phyloP scores from a whole-genome alignment of 2,113 vertebrate genomes.

The Ailuropoda melanoleuca region DNA sequence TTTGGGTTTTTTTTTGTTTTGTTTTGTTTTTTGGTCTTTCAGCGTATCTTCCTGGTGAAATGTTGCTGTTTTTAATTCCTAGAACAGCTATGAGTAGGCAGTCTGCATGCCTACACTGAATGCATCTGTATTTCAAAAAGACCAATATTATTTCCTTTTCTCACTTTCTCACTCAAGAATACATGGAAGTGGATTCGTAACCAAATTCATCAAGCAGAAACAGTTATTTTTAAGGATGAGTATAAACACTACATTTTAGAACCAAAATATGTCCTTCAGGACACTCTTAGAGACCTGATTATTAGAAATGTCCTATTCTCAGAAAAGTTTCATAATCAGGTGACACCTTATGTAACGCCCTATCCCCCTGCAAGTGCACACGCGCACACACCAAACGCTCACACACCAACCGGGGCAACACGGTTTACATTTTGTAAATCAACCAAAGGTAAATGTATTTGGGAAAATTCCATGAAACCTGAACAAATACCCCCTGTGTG shows the following conservation, averaged over 20 bases:
- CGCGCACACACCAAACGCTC: no score
- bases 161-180: neutral
- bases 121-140: neutral
- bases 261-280: neutral
- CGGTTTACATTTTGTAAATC: constrained; percentile 44
- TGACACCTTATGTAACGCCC: neutral
- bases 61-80: neutral
- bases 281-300: neutral
- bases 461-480: constrained; percentile 73
- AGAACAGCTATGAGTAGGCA: neutral
- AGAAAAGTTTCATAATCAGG: neutral
- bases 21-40: neutral
- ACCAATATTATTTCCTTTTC: neutral
- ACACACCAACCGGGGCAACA: neutral
- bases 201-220: neutral
- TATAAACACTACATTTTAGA: constrained; percentile 1
- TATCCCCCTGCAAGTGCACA: neutral
- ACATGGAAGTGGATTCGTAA: neutral
- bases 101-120: neutral
- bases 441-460: constrained; percentile 56
- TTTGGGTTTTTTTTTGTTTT: neutral
- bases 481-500: constrained; percentile 70
- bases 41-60: neutral
- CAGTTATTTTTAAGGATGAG: neutral
- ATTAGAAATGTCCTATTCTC: neutral